These are phyloP conservation scores for Bombus affinis DNA, from an alignment of 1,140 invertebrate genomes.

Conservation along the genomic window DNA sequence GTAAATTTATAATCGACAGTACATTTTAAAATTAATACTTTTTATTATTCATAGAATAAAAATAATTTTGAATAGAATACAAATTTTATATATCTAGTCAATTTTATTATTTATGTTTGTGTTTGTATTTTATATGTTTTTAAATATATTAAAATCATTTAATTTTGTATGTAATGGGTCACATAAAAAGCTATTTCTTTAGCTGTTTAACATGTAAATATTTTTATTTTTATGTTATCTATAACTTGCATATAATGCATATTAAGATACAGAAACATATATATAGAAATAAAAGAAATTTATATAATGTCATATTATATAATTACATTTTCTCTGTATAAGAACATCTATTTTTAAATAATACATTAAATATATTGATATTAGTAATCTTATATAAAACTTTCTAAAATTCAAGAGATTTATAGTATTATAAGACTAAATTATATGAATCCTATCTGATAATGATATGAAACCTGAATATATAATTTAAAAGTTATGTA, in stretches of 20 bases:
- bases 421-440: too few species aligned
- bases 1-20: slow-evolving; percentile 27
- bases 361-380: too few species aligned
- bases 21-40: neutral
- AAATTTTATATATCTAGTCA: slow-evolving; percentile 2
- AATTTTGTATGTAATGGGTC: neutral
- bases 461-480: too few species aligned
- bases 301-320: neutral
- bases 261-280: neutral
- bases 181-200: neutral
- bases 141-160: neutral
- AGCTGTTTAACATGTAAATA: neutral
- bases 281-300: neutral
- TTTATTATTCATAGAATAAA: slow-evolving; percentile 5
- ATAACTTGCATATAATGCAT: neutral
- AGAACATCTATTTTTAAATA: too few species aligned
- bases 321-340: too few species aligned
- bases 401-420: too few species aligned
- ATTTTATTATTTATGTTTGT: neutral
- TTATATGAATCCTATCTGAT: too few species aligned
- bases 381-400: too few species aligned
- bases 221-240: neutral
- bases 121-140: neutral
- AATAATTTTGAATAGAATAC: neutral
- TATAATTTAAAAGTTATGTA: too few species aligned